Evolutionary conservation across 2,797 vertebrate genomes (phyloP), one percentile per base, ranked within the genome.

Genomic region (Manis crassicaudata): DNA sequence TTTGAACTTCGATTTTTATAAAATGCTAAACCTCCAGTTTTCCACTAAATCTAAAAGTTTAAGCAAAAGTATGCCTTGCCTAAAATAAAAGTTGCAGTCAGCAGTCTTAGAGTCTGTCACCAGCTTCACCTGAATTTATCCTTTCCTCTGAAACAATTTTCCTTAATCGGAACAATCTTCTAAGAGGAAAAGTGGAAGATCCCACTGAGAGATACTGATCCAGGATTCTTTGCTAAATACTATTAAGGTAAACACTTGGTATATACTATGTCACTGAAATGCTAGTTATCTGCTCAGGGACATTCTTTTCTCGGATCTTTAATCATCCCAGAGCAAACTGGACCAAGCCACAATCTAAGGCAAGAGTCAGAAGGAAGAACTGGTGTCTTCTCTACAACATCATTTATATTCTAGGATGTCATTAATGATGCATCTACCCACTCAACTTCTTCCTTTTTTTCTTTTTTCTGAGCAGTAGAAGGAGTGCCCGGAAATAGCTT

Each of bases 1-100:
- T 92, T 80, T 83, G 77, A 93, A 85, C 94, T 97, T 91, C 90
- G 37, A 89, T 92, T 86, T 96, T 92, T 81, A 92, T 73, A 89
- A 95, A 97, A 93, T 60, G 18, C 37, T n/a, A 87, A 90, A 7
- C 75, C 25, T 90, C 35, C 60, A 67, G 50, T 40, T 93, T 95
- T 95, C 65, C 91, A 56, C 37, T 56, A 67, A 68, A 75, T 82
- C 68, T 92, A 80, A 94, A 85, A 68, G 84, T 96, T 95, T 86
- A 75, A 83, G 27, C 60, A 85, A 93, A 96, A 96, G 68, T 77
- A 85, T 40, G 23, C 60, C 32, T 35, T 6, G 3, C 29, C 70
- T 94, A 68, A 93, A 84, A 50, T 88, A 90, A 70, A 95, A 90
- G 84, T 68, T 89, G 5, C 27, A 72, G 27, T 94, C 70, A 89